Conservation (phyloP, 2,797 vertebrate species). For the Rhynchotus rufescens region DNA sequence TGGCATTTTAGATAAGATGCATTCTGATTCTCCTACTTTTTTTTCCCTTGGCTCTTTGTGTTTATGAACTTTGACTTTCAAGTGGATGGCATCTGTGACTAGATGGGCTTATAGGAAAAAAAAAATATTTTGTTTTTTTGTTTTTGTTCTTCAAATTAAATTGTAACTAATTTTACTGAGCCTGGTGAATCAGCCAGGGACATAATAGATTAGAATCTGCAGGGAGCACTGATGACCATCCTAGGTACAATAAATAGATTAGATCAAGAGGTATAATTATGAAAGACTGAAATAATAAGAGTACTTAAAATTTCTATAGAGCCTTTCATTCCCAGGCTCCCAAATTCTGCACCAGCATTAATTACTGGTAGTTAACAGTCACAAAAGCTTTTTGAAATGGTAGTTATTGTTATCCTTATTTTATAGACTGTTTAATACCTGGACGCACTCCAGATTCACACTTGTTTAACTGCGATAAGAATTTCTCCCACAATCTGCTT, state of each 20-base stretch:
- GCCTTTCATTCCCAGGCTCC: slow-evolving; percentile 7
- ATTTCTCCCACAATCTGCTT: slow-evolving; percentile 16
- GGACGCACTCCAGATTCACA: slow-evolving; percentile 17
- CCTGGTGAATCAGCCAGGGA: neutral
- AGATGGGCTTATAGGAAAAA: neutral
- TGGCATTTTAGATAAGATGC: neutral
- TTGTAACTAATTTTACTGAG: neutral
- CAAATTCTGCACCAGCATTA: neutral
- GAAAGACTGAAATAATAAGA: slow-evolving; percentile 30
- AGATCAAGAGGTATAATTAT: neutral
- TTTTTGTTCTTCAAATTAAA: neutral
- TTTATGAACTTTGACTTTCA: neutral
- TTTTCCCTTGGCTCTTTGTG: accelerated
- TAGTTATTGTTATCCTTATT: slow-evolving; percentile 37
- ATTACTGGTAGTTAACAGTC: neutral
- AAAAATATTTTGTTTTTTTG: too few relatives aligned
- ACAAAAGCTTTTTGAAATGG: slow-evolving; percentile 20
- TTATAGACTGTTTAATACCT: slow-evolving; percentile 35
- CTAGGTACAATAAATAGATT: neutral
- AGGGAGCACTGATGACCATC: neutral
- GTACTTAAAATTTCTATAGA: slow-evolving; percentile 14
- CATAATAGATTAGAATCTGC: neutral
- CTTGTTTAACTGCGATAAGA: slow-evolving; percentile 29
- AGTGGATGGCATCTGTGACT: neutral
- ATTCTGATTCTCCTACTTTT: neutral